Evolutionary conservation across 1,140 invertebrate species (phyloP), one percentile per base, ranked within the genome.

Genomic region (Nymphalis io): DNA sequence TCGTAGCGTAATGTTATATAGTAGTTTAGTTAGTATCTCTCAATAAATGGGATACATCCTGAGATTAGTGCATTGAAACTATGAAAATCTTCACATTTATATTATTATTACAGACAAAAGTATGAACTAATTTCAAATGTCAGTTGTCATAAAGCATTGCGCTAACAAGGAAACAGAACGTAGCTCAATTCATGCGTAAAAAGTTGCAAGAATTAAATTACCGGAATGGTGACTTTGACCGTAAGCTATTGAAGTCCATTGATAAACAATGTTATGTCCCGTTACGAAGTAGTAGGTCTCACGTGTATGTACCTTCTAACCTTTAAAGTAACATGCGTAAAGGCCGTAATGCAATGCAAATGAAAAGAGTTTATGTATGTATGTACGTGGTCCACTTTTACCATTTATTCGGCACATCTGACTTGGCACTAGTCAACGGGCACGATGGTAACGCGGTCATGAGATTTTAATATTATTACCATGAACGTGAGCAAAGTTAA

Each of bases 301-400:
- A 39, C 60, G 23, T 42, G n/a, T 40, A 12, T 10, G 38, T 57
- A 55, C 48, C 15, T 27, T 42, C 23, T 65, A 38, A 38, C 33
- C 68, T 70, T 59, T 70, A 70, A 63, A 55, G 53, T 38, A 21
- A 70, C 61, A 63, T 48, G 60, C 53, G 55, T 63, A 70, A 59
- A 57, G 42, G 20, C 53, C 60, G 55, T 23, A 63, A 57, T 70
- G 53, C 33, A 23, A 33, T 63, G 42, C 20, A 48, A 63, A 63
- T 63, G 53, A 59, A 38, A 38, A 60, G 38, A 23, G 60, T 48
- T 12, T 16, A 53, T 53, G 44, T 55, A 53, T 13, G 62, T 46
- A 65, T 70, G 85, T 80, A 75, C 82, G 80, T 84, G 84, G 79
- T 79, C 78, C 81, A 88, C 80, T 90, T 87, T 88, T 83, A 81